Conservation (phyloP, 2,888 invertebrate genomes). For the Spodoptera exigua region DNA sequence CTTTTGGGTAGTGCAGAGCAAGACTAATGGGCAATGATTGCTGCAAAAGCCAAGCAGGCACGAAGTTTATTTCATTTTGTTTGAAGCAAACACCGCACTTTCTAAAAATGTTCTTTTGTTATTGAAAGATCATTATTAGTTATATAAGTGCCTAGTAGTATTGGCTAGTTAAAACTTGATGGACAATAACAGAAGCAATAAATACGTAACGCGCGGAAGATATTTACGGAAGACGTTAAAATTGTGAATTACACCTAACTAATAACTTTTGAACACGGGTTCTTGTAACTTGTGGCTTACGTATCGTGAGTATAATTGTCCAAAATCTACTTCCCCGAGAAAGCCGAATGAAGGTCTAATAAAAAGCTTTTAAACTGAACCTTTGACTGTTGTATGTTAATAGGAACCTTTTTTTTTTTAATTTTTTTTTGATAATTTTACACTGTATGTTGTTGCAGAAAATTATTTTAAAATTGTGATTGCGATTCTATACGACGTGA, state of each 20-base stretch:
- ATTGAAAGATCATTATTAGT: neutral
- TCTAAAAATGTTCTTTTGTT: neutral
- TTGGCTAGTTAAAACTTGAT: slow-evolving; percentile 5
- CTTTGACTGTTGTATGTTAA: too few species aligned
- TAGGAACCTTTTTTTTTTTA: slow-evolving; percentile 30
- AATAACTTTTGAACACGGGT: slow-evolving; percentile 24
- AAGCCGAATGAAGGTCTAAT: too few species aligned
- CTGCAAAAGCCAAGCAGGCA: too few species aligned
- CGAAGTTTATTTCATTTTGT: slow-evolving; percentile 3
- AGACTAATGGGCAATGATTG: too few species aligned
- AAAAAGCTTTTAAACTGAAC: too few species aligned
- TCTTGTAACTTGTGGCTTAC: neutral
- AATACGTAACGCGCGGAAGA: slow-evolving; percentile 31
- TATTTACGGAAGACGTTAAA: slow-evolving; percentile 13
- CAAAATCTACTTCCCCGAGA: slow-evolving; percentile 3
- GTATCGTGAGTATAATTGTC: neutral
- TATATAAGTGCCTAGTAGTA: slow-evolving; percentile 6
- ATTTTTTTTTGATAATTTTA: too few species aligned
- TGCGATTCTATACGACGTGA: slow-evolving; percentile 22
- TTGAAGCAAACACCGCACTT: neutral
- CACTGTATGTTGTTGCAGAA: slow-evolving; percentile 28
- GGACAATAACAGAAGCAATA: slow-evolving; percentile 24
- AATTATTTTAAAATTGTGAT: slow-evolving; percentile 49
- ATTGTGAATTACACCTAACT: neutral
- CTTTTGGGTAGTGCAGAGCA: too few species aligned